These are phyloP conservation scores for Formica aserva DNA, from an alignment of 2,888 invertebrate genomes.

Conservation along the genomic window DNA sequence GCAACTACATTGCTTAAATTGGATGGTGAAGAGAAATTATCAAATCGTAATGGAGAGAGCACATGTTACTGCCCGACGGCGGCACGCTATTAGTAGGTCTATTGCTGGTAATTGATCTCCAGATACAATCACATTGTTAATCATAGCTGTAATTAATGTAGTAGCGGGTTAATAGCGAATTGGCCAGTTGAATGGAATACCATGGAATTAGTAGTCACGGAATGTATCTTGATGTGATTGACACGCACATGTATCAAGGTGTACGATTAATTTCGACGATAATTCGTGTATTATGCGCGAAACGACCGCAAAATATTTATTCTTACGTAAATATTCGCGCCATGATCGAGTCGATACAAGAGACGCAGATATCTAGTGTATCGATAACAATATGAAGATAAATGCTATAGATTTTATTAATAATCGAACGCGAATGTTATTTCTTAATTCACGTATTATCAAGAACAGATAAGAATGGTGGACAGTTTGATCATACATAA, in stretches of 20 bases:
- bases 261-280: slow-evolving; percentile 19
- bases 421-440: background rate
- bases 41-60: slow-evolving; percentile 31
- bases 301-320: background rate
- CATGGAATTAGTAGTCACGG: slow-evolving; percentile 48
- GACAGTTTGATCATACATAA: background rate
- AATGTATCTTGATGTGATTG: slow-evolving; percentile 37
- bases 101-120: slow-evolving; percentile 67
- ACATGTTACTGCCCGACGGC: slow-evolving; percentile 15
- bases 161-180: slow-evolving; percentile 45
- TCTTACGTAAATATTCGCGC: background rate
- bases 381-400: background rate
- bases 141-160: slow-evolving; percentile 70
- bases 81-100: slow-evolving; percentile 50
- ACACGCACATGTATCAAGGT: slow-evolving; percentile 9
- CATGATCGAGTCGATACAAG: background rate
- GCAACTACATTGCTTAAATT: slow-evolving; percentile 13
- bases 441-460: background rate
- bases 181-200: slow-evolving; percentile 52
- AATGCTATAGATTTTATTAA: background rate
- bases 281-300: background rate
- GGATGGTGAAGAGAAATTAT: slow-evolving; percentile 35
- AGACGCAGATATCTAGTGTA: background rate
- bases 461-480: background rate
- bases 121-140: slow-evolving; percentile 69